Evolutionary conservation across 2,888 invertebrate genomes (phyloP), one percentile per base, ranked within the genome.

Genomic region (Ligdia adustata): DNA sequence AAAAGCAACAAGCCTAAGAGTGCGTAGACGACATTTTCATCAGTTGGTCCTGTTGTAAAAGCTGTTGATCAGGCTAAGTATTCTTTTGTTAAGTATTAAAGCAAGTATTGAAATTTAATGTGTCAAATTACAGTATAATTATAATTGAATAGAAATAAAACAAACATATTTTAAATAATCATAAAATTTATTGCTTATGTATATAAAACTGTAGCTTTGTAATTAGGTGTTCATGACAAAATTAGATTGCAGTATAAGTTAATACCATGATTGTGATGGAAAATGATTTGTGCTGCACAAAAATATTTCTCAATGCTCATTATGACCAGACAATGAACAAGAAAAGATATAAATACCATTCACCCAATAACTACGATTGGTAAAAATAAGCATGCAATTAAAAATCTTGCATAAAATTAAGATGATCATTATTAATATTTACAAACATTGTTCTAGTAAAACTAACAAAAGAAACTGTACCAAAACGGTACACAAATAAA

Each of bases 241-340:
- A 66, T 63, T 69, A 64, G 57, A 61, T 57, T 60, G 61, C 56
- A 62, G 46, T 63, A 64, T 22, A 50, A 62, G 59, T 66, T 69
- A 72, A 76, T 79, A 80, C 55, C 80, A 84, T 81, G 80, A 87
- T 85, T 83, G 82, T 82, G 82, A 82, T 82, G 75, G 57, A 73
- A 73, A 28, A 72, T 64, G 47, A 73, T 75, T 75, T 78, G 79
- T 82, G 88, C 76, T 52, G 58, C 66, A 64, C 58, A 65, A 68
- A 60, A 64, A 62, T 56, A 63, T 66, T 79, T 81, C 86, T 89
- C 88, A 81, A 64, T 71, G 74, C 73, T 66, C 82, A 83, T 89
- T 89, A 84, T 85, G 61, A 64, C 82, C 74, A 80, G 84, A 88
- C 76, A 90, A 89, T 71, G 82, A 69, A 81, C 65, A 82, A 47